Base-by-base conservation (phyloP, 2,888 invertebrate species). In the Yponomeuta cagnagella region DNA sequence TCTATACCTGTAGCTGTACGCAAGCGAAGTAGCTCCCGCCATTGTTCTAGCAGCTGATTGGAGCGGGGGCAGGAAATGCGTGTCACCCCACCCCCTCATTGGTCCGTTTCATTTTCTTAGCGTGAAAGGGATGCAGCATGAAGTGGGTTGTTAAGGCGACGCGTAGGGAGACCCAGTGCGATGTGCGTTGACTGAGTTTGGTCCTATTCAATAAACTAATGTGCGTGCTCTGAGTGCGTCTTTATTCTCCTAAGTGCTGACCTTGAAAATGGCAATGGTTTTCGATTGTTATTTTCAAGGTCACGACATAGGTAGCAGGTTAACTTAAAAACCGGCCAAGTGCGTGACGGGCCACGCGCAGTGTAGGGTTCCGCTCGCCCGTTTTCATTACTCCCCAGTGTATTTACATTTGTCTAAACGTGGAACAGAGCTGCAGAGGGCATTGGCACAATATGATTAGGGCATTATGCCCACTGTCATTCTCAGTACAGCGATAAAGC, bases 31-130 rank as follows among this genome's bases (percentile, higher is more conserved):
- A 91, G 92, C 90, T 89, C 90, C 88, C 89, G 84, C 92, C 88
- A 90, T 93, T 93, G 93, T 93, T 93, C 93, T 92, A 93, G 90
- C 91, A 93, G 93, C 92, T 92, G 93, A 93, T 93, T 93, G 93
- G 93, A 92, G 91, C 88, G 87, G 88, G 86, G 89, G 84, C 90
- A 90, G 92, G 92, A 92, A 91, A 90, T 92, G 93, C 92, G 92
- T 92, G 88, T 90, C 90, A 90, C 90, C 89, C 90, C 91, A 87
- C 92, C 92, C 92, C 90, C 90, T 89, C 90, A 93, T 93, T 92
- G 92, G 92, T 92, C 90, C 89, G 91, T 84, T 90, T 89, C 90
- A 88, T 92, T 91, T 92, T 92, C 91, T 92, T 91, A 92, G 92
- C 88, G 88, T 76, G 90, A 92, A 85, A 83, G 93, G 86, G 92